Conservation (phyloP, 1,140 invertebrate species). For the Micrasema minimum region DNA sequence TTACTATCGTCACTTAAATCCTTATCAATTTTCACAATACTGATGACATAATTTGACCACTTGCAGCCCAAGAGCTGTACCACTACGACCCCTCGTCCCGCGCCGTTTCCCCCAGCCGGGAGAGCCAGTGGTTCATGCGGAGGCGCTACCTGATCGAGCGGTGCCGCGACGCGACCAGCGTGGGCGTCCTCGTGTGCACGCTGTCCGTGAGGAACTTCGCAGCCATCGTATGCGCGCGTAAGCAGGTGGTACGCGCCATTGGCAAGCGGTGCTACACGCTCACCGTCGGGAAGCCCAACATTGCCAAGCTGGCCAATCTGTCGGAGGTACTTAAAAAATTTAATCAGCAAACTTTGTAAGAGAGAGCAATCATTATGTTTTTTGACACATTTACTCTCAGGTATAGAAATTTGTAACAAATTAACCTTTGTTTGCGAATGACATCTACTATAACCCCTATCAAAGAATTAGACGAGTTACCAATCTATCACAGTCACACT, state of each 20-base stretch:
- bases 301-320: conserved; percentile 93
- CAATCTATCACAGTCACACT: no score
- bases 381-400: no score
- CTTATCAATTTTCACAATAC: no score
- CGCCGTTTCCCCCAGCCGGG: conserved; percentile 59
- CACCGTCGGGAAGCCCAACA: conserved; percentile 91
- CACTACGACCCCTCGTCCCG: conserved; percentile 61
- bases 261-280: conserved; percentile 92
- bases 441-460: no score
- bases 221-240: conserved; percentile 81
- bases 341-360: no score
- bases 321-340: conserved; percentile 79
- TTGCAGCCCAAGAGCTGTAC: conserved; percentile 66
- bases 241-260: conserved; percentile 75
- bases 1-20: no score
- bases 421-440: no score
- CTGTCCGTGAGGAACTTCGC: conserved; percentile 85
- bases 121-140: conserved; percentile 76
- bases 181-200: conserved; percentile 91
- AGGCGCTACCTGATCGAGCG: conserved; percentile 87
- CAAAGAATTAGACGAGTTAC: no score
- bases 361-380: no score
- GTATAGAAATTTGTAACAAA: no score
- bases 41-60: no score
- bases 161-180: conserved; percentile 85